These are phyloP conservation scores for Philotrypesis tridentata DNA, from an alignment of 1,140 invertebrate species.

Conservation along the genomic window DNA sequence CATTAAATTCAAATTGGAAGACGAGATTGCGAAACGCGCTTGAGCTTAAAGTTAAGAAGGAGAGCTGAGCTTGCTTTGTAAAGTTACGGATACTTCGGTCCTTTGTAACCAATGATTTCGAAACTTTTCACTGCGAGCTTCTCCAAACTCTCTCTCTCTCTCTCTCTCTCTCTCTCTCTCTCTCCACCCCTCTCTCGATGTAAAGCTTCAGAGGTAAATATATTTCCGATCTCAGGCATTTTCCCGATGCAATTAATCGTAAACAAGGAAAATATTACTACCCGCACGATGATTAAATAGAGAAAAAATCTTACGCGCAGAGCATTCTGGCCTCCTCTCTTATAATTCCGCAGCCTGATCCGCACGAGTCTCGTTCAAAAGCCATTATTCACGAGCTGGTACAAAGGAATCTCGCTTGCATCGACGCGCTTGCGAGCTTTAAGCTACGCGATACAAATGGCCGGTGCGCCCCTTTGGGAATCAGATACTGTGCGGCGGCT, in stretches of 20 bases:
- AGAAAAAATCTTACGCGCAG: too few relatives aligned
- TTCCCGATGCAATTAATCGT: too few relatives aligned
- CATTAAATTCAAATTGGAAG: conserved; percentile 48
- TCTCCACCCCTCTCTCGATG: too few relatives aligned
- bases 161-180: too few relatives aligned
- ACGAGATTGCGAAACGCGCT: conserved; percentile 37
- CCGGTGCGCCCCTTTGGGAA: conserved; percentile 44
- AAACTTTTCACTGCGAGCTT: conserved; percentile 19
- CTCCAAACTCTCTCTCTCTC: too few relatives aligned
- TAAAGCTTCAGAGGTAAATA: not conserved
- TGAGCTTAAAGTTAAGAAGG: conserved; percentile 39
- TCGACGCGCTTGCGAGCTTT: conserved; percentile 8
- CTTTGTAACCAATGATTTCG: conserved; percentile 42
- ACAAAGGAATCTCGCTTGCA: conserved; percentile 26
- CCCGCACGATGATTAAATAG: too few relatives aligned
- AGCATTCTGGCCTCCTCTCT: too few relatives aligned
- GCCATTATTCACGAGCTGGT: conserved; percentile 26
- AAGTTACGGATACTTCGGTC: conserved; percentile 15
- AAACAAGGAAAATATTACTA: too few relatives aligned
- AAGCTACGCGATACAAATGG: conserved; percentile 21
- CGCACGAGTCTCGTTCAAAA: not conserved
- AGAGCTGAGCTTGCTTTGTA: conserved; percentile 37
- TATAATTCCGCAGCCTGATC: too few relatives aligned
- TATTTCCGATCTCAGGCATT: not conserved
- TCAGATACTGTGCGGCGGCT: conserved; percentile 50